Evolutionary conservation across 2,113 vertebrate genomes (phyloP).

Genomic region (Dolichotis patagonum): DNA sequence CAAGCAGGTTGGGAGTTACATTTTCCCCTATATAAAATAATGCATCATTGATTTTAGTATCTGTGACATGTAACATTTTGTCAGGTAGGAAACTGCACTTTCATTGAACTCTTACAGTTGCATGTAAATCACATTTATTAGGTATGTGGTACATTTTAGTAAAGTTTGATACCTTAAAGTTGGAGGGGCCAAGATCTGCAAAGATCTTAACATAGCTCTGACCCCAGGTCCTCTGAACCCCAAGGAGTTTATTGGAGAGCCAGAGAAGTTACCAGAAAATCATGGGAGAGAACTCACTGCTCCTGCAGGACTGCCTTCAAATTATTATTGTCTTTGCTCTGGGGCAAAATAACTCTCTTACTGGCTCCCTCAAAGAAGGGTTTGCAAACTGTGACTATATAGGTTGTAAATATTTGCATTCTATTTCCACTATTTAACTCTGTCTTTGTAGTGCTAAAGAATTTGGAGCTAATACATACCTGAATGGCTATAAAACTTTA

Average conservation of each 20-base stretch:
- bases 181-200: not conserved
- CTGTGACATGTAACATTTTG: not conserved
- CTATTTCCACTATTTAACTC: not conserved
- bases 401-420: not conserved
- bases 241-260: not conserved
- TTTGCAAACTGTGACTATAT: not conserved
- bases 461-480: not conserved
- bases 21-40: not conserved
- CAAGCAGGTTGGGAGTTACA: not conserved
- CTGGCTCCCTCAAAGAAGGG: not conserved
- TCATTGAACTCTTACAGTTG: not conserved
- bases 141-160: not conserved
- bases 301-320: fast-evolving
- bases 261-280: not conserved
- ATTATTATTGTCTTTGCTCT: not conserved
- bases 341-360: not conserved
- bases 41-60: not conserved
- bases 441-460: not conserved
- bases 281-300: not conserved
- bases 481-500: not conserved
- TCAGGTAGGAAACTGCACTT: not conserved
- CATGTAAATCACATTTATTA: not conserved
- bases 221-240: not conserved
- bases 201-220: not conserved
- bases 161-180: not conserved